Evolutionary conservation across 2,113 vertebrate species (phyloP).

Genomic region (Crotalus viridis): DNA sequence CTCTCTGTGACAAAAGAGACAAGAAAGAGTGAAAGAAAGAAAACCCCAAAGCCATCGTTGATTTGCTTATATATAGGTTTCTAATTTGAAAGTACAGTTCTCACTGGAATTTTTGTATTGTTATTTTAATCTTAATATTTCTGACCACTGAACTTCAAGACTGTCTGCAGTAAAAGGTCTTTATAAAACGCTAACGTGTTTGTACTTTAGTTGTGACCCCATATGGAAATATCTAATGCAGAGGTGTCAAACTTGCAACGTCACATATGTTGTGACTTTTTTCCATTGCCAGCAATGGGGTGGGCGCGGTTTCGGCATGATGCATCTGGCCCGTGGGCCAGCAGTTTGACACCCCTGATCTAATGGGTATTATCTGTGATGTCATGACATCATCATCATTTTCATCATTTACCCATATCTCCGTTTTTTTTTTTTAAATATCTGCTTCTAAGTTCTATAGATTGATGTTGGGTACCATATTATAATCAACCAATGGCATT

Average conservation of each 20-base stretch:
- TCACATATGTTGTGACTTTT: too few relatives aligned
- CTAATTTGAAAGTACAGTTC: neutral
- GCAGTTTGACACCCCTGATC: too few relatives aligned
- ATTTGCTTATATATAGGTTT: neutral
- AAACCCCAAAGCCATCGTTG: neutral
- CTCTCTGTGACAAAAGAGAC: neutral
- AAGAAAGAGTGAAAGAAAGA: neutral
- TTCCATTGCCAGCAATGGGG: too few relatives aligned
- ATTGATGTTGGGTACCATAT: neutral
- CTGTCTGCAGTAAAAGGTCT: neutral
- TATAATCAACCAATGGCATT: neutral
- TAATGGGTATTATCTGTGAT: neutral
- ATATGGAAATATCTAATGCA: neutral
- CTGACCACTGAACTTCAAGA: neutral
- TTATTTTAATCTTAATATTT: neutral
- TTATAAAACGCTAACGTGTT: neutral
- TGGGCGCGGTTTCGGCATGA: too few relatives aligned
- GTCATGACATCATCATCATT: neutral
- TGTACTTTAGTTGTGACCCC: neutral
- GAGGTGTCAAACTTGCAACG: too few relatives aligned
- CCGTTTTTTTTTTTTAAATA: too few relatives aligned
- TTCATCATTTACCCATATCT: neutral
- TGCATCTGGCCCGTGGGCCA: rapidly evolving
- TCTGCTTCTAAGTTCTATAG: neutral
- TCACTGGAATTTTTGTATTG: neutral